These are phyloP conservation scores for Poeciliopsis occidentalis DNA, from an alignment of 2,113 vertebrate species.

Conservation along the genomic window DNA sequence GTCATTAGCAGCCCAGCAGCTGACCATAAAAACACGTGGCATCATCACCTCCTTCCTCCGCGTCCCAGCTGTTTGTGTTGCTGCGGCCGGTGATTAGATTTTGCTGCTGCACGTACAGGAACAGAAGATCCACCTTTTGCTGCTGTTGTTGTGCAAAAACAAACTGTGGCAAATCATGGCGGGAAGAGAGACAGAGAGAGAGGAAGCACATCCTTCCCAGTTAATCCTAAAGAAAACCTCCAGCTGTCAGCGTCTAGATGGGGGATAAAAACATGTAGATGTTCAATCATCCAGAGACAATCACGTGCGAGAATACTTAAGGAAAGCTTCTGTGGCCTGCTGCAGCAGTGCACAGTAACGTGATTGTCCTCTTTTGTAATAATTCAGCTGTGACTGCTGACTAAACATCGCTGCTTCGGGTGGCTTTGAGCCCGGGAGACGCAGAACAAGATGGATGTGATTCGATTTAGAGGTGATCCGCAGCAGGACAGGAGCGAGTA, in stretches of 20 bases:
- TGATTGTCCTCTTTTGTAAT: conserved; percentile 32
- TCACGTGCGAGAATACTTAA: conserved; percentile 9
- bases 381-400: conserved; percentile 45
- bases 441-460: conserved; percentile 53
- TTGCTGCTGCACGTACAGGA: conserved; percentile 13
- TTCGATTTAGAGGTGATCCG: conserved; percentile 54
- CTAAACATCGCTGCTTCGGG: conserved; percentile 31
- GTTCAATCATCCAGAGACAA: conserved; percentile 30
- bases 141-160: conserved; percentile 32
- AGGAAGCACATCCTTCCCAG: conserved; percentile 10
- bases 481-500: conserved; percentile 44
- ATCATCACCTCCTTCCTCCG: conserved; percentile 24
- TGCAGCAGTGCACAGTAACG: conserved; percentile 33
- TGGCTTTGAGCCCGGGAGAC: conserved; percentile 54
- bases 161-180: conserved; percentile 18
- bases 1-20: conserved; percentile 34
- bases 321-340: conserved; percentile 21
- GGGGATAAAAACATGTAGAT: conserved; percentile 30
- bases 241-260: conserved; percentile 5
- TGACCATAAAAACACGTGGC: conserved; percentile 38
- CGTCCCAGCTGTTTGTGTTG: conserved; percentile 19
- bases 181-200: too few relatives aligned
- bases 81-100: conserved; percentile 40
- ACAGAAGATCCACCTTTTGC: conserved; percentile 26
- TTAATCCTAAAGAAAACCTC: conserved; percentile 37